These are phyloP conservation scores for Epinotia brunnichana DNA, from an alignment of 2,888 invertebrate species.

Conservation along the genomic window DNA sequence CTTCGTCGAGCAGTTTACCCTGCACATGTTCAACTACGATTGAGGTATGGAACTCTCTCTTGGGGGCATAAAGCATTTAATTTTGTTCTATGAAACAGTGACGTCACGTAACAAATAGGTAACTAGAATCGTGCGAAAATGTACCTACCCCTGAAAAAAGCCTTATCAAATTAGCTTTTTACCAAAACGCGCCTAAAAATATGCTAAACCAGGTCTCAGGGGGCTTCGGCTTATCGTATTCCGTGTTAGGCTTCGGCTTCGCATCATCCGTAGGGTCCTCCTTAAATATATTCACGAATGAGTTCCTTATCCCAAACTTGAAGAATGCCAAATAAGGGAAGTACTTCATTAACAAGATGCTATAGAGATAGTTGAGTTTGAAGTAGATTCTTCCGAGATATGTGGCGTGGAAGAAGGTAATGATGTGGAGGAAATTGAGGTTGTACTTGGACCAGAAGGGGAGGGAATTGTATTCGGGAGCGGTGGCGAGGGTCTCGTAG, in stretches of 20 bases:
- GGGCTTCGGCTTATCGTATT: slow-evolving; percentile 57
- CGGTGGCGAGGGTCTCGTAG: slow-evolving; percentile 69
- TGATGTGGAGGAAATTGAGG: slow-evolving; percentile 54
- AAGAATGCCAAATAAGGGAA: slow-evolving; percentile 88
- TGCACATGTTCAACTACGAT: background rate
- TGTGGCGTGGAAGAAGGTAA: slow-evolving; percentile 67
- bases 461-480: slow-evolving; percentile 74
- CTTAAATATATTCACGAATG: slow-evolving; percentile 84
- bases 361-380: slow-evolving; percentile 84
- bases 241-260: slow-evolving; percentile 64
- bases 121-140: background rate
- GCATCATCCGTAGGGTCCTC: slow-evolving; percentile 70
- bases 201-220: slow-evolving; percentile 61
- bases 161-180: slow-evolving; percentile 11
- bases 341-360: slow-evolving; percentile 85
- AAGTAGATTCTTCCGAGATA: slow-evolving; percentile 84
- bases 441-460: slow-evolving; percentile 61
- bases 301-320: slow-evolving; percentile 85
- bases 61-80: no score
- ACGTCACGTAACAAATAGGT: background rate
- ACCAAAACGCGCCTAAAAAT: slow-evolving; percentile 60
- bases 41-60: background rate
- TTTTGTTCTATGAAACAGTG: background rate
- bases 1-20: background rate
- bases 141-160: no score